These are phyloP conservation scores for Calvadosia cruxmelitensis DNA, from an alignment of 30 jellyfish, hydroid and myxozoan species.

Conservation along the genomic window DNA sequence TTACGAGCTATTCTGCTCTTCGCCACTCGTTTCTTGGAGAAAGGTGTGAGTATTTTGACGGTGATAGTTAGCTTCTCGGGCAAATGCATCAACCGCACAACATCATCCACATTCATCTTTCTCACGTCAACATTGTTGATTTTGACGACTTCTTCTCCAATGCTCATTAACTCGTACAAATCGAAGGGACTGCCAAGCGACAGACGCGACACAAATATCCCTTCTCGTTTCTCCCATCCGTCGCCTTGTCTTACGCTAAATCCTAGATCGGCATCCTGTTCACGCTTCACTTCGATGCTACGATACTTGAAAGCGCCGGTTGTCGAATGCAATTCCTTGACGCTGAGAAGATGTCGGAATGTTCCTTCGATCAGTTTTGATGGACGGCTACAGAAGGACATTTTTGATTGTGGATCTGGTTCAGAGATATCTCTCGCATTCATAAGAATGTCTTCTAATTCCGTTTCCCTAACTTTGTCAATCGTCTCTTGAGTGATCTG, in stretches of 20 bases:
- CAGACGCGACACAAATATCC: conserved; percentile 63
- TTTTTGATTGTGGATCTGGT: conserved; percentile 69
- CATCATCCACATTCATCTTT: conserved; percentile 67
- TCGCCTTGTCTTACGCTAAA: conserved; percentile 85
- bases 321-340: conserved; percentile 59
- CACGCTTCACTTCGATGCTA: conserved; percentile 49
- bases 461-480: conserved; percentile 60
- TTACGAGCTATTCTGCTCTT: conserved; percentile 33
- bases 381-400: conserved; percentile 76
- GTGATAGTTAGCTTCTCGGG: conserved; percentile 74
- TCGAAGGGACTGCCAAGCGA: conserved; percentile 72
- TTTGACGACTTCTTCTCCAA: conserved; percentile 81
- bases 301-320: conserved; percentile 80
- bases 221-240: conserved; percentile 87
- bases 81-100: conserved; percentile 59
- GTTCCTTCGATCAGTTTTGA: conserved; percentile 81
- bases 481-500: conserved; percentile 68
- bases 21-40: conserved; percentile 59
- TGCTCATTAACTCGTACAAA: conserved; percentile 52
- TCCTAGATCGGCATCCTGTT: conserved; percentile 62
- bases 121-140: conserved; percentile 55
- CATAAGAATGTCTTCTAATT: conserved; percentile 66
- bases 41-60: conserved; percentile 70
- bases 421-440: conserved; percentile 66
- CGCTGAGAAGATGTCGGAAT: conserved; percentile 53